Evolutionary conservation across 2,113 vertebrate genomes (phyloP), one percentile per base, ranked within the genome.

Genomic region (Willisornis vidua): DNA sequence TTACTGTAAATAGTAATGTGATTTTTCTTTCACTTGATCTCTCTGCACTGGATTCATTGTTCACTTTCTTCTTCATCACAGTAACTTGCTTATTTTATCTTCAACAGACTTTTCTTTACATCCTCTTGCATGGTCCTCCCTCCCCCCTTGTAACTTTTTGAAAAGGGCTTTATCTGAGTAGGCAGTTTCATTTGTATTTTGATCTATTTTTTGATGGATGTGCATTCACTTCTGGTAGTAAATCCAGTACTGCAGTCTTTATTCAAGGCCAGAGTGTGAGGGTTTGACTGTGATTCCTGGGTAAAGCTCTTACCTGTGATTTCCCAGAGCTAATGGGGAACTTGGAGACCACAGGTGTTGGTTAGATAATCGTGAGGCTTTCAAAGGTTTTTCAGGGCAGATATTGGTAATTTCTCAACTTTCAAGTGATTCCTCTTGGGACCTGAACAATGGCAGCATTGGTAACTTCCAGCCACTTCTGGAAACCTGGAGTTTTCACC

Each of bases 21-120:
- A 59, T 90, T 95, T 95, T 91, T 85, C 78, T 87, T 97, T 93
- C 87, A 94, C 91, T 96, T 93, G 78, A 54, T 97, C 94, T 82
- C 79, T 94, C 91, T 92, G 83, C 54, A 46, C 43, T 87, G 43
- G 65, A 86, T 94, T 92, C 86, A 81, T 93, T 92, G 88, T 94
- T 93, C 58, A 5, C 86, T 95, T 93, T 93, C 77, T 93, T 93
- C 83, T 96, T 92, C 90, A 67, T 84, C 87, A 95, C 87, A 88
- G 62, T 91, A 61, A 94, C 89, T 88, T 89, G 62, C 76, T 94
- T 96, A 95, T 97, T 96, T 96, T 96, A 92, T 97, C 94, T 95
- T 88, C 58, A 93, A 90, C 72, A 96, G 95, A 75, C 91, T 74
- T 95, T 95, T 81, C 93, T 97, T 96, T 91, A 96, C 91, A 94